Conservation (phyloP, 37 sponge, comb jelly and placozoan genomes). For the Aplysina aerophoba region DNA sequence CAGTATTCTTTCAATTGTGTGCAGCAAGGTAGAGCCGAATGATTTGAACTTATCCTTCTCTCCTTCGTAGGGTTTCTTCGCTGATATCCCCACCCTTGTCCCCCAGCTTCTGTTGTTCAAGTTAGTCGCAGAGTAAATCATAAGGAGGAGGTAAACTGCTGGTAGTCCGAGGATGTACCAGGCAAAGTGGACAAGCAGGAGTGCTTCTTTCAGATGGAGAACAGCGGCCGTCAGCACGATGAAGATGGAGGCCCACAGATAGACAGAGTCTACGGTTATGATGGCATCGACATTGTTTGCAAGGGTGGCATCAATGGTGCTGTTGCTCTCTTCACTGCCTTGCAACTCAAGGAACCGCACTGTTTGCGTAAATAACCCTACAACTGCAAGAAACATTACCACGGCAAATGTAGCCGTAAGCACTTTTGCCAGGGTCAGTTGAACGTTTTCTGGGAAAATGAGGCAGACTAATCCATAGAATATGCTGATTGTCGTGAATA, state of each 20-base stretch:
- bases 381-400: constrained; percentile 41
- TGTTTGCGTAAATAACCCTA: constrained; percentile 44
- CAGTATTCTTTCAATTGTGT: not conserved
- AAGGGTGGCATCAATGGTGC: not conserved
- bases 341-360: constrained; percentile 5
- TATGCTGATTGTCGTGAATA: not conserved
- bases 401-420: constrained; percentile 45
- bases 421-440: constrained; percentile 28
- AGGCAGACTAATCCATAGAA: not conserved
- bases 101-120: constrained; percentile 87
- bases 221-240: constrained; percentile 62
- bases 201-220: constrained; percentile 65
- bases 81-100: constrained; percentile 63
- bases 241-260: constrained; percentile 44
- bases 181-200: constrained; percentile 60
- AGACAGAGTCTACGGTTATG: constrained; percentile 38
- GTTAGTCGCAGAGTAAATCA: constrained; percentile 89
- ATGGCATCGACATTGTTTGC: not conserved
- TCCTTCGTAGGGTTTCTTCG: not conserved
- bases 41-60: not conserved
- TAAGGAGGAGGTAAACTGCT: constrained; percentile 84
- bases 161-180: constrained; percentile 90
- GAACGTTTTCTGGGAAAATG: constrained; percentile 20
- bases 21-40: not conserved
- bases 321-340: not conserved